These are phyloP conservation scores for Ennomos quercinarius DNA, from an alignment of 2,888 invertebrate species.

Conservation along the genomic window DNA sequence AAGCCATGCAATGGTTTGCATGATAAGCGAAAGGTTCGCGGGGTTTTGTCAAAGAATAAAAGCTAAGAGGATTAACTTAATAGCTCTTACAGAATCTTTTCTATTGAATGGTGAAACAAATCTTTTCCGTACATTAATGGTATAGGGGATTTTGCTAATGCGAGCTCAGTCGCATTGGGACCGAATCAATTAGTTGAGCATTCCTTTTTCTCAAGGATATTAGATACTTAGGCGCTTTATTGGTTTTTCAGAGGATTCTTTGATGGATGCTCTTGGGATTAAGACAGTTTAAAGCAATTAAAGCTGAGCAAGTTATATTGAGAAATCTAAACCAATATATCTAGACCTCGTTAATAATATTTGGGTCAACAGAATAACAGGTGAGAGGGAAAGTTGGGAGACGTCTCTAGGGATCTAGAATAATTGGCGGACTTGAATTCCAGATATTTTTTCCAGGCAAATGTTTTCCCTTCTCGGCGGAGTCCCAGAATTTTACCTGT, in stretches of 20 bases:
- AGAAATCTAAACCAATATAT: too few species aligned
- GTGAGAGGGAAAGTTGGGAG: too few species aligned
- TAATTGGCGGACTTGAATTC: too few species aligned
- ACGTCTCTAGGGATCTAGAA: too few species aligned
- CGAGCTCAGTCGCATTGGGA: constrained; percentile 34
- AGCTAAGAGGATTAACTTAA: constrained; percentile 66
- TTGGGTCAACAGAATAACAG: too few species aligned
- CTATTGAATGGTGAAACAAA: constrained; percentile 73
- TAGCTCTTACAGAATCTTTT: constrained; percentile 70
- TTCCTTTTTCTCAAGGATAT: constrained; percentile 29
- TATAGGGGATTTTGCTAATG: constrained; percentile 46
- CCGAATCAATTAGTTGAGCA: constrained; percentile 40
- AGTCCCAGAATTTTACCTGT: too few species aligned
- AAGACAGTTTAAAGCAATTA: too few species aligned
- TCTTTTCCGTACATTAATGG: constrained; percentile 60
- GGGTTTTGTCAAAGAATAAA: constrained; percentile 27
- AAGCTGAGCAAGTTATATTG: too few species aligned
- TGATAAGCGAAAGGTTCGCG: constrained; percentile 3
- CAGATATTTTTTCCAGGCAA: too few species aligned
- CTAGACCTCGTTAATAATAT: too few species aligned
- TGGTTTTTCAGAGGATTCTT: constrained; percentile 1
- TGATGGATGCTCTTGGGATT: constrained; percentile 1
- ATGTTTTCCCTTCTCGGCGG: too few species aligned
- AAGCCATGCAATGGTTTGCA: constrained; percentile 24
- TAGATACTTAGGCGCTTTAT: constrained; percentile 6